A percentile compares a stretch with the other conserved stretches of the same genome.
Evolutionary conservation across 2,888 invertebrate species (phyloP).

Genomic region (Drosophila lutescens): DNA sequence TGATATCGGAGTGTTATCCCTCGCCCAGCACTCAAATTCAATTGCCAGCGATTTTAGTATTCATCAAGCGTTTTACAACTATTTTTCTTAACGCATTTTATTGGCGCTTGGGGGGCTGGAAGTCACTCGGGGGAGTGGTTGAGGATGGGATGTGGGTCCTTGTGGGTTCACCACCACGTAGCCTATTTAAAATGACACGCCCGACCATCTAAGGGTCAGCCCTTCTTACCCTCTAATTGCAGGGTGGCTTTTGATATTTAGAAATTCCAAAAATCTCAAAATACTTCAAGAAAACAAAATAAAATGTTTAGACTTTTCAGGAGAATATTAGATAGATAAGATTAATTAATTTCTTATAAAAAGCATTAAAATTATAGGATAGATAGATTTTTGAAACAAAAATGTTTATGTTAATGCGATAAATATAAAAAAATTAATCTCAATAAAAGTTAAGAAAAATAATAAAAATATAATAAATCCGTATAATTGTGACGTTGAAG

Average conservation of each 20-base stretch:
- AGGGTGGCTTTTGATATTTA: background rate
- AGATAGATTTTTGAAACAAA: too few species aligned
- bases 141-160: background rate
- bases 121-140: conserved; percentile 19
- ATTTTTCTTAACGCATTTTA: conserved; percentile 81
- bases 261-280: too few species aligned
- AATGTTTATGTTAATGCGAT: too few species aligned
- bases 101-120: conserved; percentile 63
- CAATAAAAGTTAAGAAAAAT: too few species aligned
- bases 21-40: conserved; percentile 61
- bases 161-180: conserved; percentile 52
- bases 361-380: too few species aligned
- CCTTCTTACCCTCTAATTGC: conserved; percentile 20
- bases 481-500: too few species aligned
- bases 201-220: conserved; percentile 69
- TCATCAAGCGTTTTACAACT: conserved; percentile 81
- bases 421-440: too few species aligned
- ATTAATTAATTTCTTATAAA: too few species aligned
- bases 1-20: conserved; percentile 15
- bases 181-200: conserved; percentile 73
- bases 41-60: conserved; percentile 79
- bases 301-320: too few species aligned
- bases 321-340: too few species aligned
- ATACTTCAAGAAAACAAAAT: too few species aligned
- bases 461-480: too few species aligned